Conservation (phyloP, 2,113 vertebrate genomes). For the Bettongia penicillata region DNA sequence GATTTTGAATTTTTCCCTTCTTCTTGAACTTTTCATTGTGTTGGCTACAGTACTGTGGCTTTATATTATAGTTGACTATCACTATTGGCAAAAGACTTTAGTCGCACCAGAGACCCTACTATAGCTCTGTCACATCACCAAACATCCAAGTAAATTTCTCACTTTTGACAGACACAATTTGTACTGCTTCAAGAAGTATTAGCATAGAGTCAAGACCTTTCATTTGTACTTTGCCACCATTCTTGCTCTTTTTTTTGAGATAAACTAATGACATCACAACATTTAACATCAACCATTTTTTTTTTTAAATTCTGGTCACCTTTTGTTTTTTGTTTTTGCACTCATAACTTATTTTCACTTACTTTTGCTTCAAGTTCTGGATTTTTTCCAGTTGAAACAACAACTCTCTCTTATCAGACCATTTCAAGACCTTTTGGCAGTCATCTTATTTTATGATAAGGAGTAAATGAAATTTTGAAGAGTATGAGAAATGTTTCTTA, state of each 20-base stretch:
- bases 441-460: background rate
- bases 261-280: background rate
- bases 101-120: background rate
- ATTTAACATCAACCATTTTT: background rate
- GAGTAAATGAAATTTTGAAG: background rate
- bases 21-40: constrained; percentile 7
- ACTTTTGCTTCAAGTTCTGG: background rate
- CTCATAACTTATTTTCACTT: background rate
- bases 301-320: background rate
- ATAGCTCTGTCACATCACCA: background rate
- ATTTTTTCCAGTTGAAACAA: constrained; percentile 8
- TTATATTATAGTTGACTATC: background rate
- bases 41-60: background rate
- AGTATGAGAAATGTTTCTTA: background rate
- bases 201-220: background rate
- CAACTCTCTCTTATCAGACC: constrained; percentile 29
- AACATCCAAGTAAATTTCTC: background rate
- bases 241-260: background rate
- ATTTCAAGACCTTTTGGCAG: background rate
- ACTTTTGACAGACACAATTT: background rate
- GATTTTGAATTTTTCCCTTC: background rate
- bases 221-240: background rate
- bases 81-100: background rate
- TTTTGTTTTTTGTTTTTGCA: background rate
- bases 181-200: background rate